Evolutionary conservation across 2,888 invertebrate species (phyloP), one percentile per base, ranked within the genome.

Genomic region (Fragum fragum): DNA sequence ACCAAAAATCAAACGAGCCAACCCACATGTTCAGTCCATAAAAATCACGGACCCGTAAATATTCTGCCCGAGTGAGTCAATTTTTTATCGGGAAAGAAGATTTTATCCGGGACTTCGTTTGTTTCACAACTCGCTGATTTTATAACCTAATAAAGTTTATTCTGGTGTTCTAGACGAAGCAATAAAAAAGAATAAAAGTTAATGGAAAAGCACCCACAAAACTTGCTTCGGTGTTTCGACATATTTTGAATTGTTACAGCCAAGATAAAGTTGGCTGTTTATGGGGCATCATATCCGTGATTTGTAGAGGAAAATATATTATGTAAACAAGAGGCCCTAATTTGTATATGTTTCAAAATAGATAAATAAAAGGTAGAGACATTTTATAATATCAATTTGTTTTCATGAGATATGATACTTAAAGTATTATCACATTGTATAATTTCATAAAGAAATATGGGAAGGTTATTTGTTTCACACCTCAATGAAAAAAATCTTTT

Each of bases 1-100:
- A 47, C 18, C 47, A 47, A 47, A 47, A 47, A 47, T 47, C 57
- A 57, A 57, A 57, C 57, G 57, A 57, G 28, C 7, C n/a, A 66
- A 42, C 42, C 66, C 66, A 66, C 66, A 66, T 66, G 66, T 42
- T 66, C 11, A n/a, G 26, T 21, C 66, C 66, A 66, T 61, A 61
- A 61, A 61, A 61, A 18, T 32, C 28, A 32, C 9, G 32, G 61
- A 61, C 61, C 61, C 61, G 61, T 61, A 61, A 28, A 61, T 23
- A 29, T 23, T 57, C 57, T 57, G 57, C 21, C 21, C 26, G 57
- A 57, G 23, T 57, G 23, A 21, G 21, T 57, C 57, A n/a, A 63
- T 32, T 18, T 36, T 63, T 39, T 42, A 66, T 39, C 42, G 3
- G 23, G 36, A 39, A 66, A 29, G 66, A 42, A 66, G 66, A 66